These are phyloP conservation scores for Phalacrocorax carbo DNA, from an alignment of 2,113 vertebrate genomes.

Conservation along the genomic window DNA sequence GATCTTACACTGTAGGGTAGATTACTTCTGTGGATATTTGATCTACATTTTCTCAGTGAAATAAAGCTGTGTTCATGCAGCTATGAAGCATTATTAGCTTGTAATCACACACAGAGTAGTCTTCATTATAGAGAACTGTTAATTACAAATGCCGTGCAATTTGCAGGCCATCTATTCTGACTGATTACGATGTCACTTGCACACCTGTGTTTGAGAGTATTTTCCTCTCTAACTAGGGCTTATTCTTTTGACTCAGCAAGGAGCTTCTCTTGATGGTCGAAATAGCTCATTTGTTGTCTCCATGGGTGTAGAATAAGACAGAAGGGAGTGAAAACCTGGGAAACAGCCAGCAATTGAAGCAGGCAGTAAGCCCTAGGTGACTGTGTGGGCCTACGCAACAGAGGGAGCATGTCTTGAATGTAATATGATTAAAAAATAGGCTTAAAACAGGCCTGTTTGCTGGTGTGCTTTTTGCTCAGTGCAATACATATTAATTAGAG, in stretches of 20 bases:
- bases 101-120: background rate
- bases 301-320: background rate
- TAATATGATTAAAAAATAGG: background rate
- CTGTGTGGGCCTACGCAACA: background rate
- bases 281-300: background rate
- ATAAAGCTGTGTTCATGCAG: background rate
- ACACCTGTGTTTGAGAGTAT: slow-evolving; percentile 17
- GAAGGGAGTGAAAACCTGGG: slow-evolving; percentile 5
- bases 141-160: background rate
- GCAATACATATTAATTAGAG: background rate
- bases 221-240: background rate
- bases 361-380: background rate
- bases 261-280: background rate
- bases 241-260: slow-evolving; percentile 20
- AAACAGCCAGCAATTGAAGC: background rate
- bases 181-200: slow-evolving; percentile 11
- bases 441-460: background rate
- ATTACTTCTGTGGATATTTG: background rate
- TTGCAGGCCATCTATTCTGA: background rate
- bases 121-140: background rate
- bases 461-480: background rate
- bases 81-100: background rate
- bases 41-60: background rate
- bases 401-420: background rate
- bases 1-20: background rate